These are phyloP conservation scores for Apaloderma vittatum DNA, from an alignment of 2,113 vertebrate genomes.

Conservation along the genomic window DNA sequence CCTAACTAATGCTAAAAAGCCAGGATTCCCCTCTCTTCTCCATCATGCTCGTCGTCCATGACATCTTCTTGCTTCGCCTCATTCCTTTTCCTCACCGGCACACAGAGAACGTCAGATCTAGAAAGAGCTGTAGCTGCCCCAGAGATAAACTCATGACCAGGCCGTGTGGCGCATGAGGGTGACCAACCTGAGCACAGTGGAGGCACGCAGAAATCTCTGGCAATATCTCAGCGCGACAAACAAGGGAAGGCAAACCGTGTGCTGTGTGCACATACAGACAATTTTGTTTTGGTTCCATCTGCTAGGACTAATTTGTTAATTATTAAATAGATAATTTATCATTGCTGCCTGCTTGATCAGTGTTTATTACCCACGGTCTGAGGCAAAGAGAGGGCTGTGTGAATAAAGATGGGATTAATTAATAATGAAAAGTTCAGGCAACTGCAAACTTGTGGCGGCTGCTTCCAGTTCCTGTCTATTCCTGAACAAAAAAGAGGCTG, in stretches of 20 bases:
- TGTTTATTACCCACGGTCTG: constrained; percentile 78
- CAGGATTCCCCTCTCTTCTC: not conserved
- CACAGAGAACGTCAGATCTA: not conserved
- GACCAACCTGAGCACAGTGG: not conserved
- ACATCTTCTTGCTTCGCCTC: not conserved
- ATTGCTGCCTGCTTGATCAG: constrained; percentile 69
- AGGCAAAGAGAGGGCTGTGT: constrained; percentile 55
- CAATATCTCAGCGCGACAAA: not conserved
- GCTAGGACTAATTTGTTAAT: constrained; percentile 82
- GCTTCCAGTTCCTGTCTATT: not conserved
- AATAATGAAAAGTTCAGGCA: constrained; percentile 68
- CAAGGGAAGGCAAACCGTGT: not conserved
- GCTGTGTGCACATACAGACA: constrained; percentile 48
- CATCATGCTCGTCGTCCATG: not conserved
- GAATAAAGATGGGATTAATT: constrained; percentile 79
- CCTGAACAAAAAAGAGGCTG: not conserved
- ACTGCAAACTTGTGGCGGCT: not conserved
- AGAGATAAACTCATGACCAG: not conserved
- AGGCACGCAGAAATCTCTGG: not conserved
- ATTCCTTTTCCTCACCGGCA: not conserved
- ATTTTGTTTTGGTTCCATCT: constrained; percentile 78
- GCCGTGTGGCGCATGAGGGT: not conserved
- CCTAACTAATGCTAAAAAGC: not conserved
- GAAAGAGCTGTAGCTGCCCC: not conserved
- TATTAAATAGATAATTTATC: constrained; percentile 81